Evolutionary conservation across 2,888 invertebrate species (phyloP).

Genomic region (Aleiodes leptofemur): DNA sequence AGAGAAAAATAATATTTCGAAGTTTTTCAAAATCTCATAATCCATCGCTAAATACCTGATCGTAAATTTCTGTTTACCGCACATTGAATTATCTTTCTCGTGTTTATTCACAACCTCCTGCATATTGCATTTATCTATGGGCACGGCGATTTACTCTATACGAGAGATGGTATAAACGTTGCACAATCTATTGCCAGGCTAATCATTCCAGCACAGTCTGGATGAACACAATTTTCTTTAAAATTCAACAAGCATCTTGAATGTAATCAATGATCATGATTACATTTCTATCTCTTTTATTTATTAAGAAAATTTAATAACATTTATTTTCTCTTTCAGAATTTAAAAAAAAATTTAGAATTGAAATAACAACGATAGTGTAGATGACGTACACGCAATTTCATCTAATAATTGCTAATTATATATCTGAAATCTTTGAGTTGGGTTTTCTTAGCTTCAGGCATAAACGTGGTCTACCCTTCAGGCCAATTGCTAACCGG

Average conservation of each 20-base stretch:
- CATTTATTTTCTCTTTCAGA: too few species aligned
- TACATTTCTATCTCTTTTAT: too few species aligned
- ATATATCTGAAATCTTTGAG: not conserved
- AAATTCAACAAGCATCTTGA: too few species aligned
- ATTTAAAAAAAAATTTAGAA: not conserved
- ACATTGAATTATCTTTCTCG: slow-evolving; percentile 1
- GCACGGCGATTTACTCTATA: slow-evolving; percentile 1
- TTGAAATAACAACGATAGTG: not conserved
- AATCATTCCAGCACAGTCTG: not conserved
- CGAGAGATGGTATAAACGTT: not conserved
- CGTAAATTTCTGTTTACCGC: slow-evolving; percentile 15
- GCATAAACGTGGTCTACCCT: not conserved
- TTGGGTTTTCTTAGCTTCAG: not conserved
- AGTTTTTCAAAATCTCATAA: not conserved
- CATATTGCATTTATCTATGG: slow-evolving; percentile 22
- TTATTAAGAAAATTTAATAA: too few species aligned
- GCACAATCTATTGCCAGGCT: slow-evolving; percentile 22
- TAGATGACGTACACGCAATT: not conserved
- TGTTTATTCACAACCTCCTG: not conserved
- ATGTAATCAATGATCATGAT: too few species aligned
- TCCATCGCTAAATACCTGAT: slow-evolving; percentile 2
- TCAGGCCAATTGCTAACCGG: slow-evolving; percentile 15
- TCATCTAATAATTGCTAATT: slow-evolving; percentile 19
- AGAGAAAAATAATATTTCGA: too few species aligned
- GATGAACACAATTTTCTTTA: not conserved